Base-by-base conservation (phyloP, 2,113 vertebrate species). In the Seriola dumerili region DNA sequence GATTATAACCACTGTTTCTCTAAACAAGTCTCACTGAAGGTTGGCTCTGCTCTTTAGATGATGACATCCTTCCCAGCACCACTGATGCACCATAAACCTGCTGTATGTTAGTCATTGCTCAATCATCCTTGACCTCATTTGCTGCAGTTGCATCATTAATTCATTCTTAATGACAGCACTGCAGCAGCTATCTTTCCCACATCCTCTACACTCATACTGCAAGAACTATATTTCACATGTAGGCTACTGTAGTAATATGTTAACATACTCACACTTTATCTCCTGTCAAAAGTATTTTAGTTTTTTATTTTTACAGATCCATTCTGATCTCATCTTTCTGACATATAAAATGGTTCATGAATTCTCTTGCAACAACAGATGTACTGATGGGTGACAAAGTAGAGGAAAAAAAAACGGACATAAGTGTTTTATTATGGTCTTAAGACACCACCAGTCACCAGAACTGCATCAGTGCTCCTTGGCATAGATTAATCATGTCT, bases 111-210 rank as follows among this genome's bases (percentile, higher is more conserved):
- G 50, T 59, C 52, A 57, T 66, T 59, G 25, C 14, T 59, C 32
- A 0, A 21, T 70, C 65, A 76, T 59, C 71, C 29, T 44, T 71
- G 66, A 66, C 59, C 59, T 85, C 36, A 38, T 77, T 66, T 59
- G 12, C 54, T 52, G 71, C 38, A 63, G 64, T 50, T 48, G 58
- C 40, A 59, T 71, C 52, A 71, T 36, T 64, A 16, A 75, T 68
- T 74, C 3, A 44, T 55, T 69, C 10, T 46, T 63, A 57, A 68
- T 67, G 19, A 17, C 55, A 40, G 46, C 62, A 44, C 19, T 55
- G 62, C 68, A 72, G 75, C 23, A 65, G n/a, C 29, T 17, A 14
- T 46, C 36, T 23, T 34, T 44, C 25, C 23, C n/a, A 65, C 59
- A 58, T 48, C 50, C 48, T 29, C 72, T 57, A 25, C 8, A 57